phyloP scores from a whole-genome alignment of 2,888 invertebrate species.

The Invenusta paracnida region DNA sequence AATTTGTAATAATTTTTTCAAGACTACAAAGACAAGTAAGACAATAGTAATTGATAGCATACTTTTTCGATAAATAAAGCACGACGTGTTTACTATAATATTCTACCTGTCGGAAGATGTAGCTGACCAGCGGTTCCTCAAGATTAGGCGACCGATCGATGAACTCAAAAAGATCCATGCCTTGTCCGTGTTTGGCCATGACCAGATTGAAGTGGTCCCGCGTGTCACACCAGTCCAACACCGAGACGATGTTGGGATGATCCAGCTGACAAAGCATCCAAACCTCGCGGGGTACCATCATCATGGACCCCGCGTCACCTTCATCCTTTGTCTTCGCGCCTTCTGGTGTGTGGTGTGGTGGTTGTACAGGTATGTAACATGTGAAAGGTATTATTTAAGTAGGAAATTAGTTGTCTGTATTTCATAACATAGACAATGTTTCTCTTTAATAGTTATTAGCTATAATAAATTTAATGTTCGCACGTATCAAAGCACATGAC shows the following conservation, averaged over 20 bases:
- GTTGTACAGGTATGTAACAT: too few relatives aligned
- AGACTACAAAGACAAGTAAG: too few relatives aligned
- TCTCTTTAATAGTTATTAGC: too few relatives aligned
- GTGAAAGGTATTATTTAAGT: too few relatives aligned
- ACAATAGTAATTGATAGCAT: too few relatives aligned
- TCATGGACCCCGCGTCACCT: too few relatives aligned
- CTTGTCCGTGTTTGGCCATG: slow-evolving; percentile 73
- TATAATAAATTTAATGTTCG: too few relatives aligned
- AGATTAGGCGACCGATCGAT: slow-evolving; percentile 69
- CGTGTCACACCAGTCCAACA: slow-evolving; percentile 70
- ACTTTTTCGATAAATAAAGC: too few relatives aligned
- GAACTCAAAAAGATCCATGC: slow-evolving; percentile 75
- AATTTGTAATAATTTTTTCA: too few relatives aligned
- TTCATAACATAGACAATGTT: too few relatives aligned
- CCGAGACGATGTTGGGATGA: slow-evolving; percentile 69
- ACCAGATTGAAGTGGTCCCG: slow-evolving; percentile 71
- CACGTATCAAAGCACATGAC: too few relatives aligned
- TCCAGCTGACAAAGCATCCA: slow-evolving; percentile 67
- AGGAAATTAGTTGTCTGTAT: too few relatives aligned
- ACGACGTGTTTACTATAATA: not conserved
- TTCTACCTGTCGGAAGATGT: slow-evolving; percentile 70
- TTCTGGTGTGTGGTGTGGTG: not conserved
- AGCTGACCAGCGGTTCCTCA: slow-evolving; percentile 69
- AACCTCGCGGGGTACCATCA: slow-evolving; percentile 66
- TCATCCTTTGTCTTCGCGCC: not conserved